Evolutionary conservation across 2,888 invertebrate species (phyloP), one percentile per base, ranked within the genome.

Genomic region (Chouioia cunea): DNA sequence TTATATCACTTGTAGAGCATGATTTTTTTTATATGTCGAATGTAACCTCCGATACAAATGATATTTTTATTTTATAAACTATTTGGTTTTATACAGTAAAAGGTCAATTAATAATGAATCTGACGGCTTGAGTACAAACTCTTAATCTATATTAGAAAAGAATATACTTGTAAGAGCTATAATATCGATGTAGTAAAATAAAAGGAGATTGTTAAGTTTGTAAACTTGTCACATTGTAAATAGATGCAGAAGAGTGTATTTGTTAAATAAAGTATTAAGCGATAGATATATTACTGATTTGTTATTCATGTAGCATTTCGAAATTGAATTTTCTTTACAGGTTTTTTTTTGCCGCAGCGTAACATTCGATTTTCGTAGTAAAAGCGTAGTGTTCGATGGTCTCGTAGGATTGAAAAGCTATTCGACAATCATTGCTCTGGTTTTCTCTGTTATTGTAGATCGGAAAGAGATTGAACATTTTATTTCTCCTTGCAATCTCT

Each of bases 131-230:
- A 59, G 60, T 68, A 68, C 48, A 68, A 68, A 67, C 20, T 68
- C 60, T 54, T 68, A 65, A 54, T 22, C 60, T 36, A 36, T 36
- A 36, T 50, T 53, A 64, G 57, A 58, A 58, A 12, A 54, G 46
- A n/a, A 16, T 43, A 36, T 36, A 63, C 48, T 23, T 67, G 18
- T 67, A 59, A 68, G 54, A 56, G 44, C 58, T 22, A 50, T 67
- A 65, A 70, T 65, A 65, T 50, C 47, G 64, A 65, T 44, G 46
- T 72, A 68, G 58, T 53, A 60, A 62, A 58, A 62, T 65, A 62
- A 63, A 47, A 58, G 47, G 52, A 70, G 70, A 70, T 77, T 76
- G 77, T 78, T 79, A 75, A 76, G 67, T 79, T 75, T 74, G 66
- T 69, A 62, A 44, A 69, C 59, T 66, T 70, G 64, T 71, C 69